Percentiles rank a stretch among this genome's conserved stretches.
These are phyloP conservation scores for Anolis sagrei DNA, from an alignment of 2,113 vertebrate genomes.

Conservation along the genomic window DNA sequence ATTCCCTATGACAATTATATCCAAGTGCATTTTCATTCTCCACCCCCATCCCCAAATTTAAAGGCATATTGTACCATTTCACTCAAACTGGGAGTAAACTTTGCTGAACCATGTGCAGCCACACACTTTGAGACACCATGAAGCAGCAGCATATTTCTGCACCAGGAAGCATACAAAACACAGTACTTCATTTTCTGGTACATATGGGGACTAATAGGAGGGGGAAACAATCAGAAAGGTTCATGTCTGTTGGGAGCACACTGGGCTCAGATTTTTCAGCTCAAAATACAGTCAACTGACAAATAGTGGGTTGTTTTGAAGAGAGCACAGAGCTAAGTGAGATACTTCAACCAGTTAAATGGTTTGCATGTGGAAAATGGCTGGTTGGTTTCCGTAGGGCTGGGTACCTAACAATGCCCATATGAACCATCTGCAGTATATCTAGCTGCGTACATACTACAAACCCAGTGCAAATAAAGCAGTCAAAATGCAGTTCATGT, in stretches of 20 bases:
- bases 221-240: constrained; percentile 18
- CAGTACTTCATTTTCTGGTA: constrained; percentile 77
- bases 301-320: constrained; percentile 60
- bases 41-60: constrained; percentile 18
- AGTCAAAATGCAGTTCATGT: constrained; percentile 76
- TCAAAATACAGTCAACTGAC: constrained; percentile 80
- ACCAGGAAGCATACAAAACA: constrained; percentile 71
- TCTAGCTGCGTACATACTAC: constrained; percentile 64
- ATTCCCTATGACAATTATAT: background rate
- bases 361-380: constrained; percentile 75
- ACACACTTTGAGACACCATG: constrained; percentile 69
- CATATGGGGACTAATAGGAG: constrained; percentile 18
- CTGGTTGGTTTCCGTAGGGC: constrained; percentile 69
- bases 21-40: constrained; percentile 51
- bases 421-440: constrained; percentile 74
- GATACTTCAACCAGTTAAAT: constrained; percentile 49
- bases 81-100: constrained; percentile 43
- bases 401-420: constrained; percentile 80
- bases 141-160: constrained; percentile 60
- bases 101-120: constrained; percentile 47
- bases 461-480: constrained; percentile 82
- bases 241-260: constrained; percentile 69
- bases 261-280: constrained; percentile 79
- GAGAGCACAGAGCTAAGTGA: constrained; percentile 52
- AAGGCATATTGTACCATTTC: constrained; percentile 24